phyloP scores from a whole-genome alignment of 2,888 invertebrate species.

The Pedicia rivosa region DNA sequence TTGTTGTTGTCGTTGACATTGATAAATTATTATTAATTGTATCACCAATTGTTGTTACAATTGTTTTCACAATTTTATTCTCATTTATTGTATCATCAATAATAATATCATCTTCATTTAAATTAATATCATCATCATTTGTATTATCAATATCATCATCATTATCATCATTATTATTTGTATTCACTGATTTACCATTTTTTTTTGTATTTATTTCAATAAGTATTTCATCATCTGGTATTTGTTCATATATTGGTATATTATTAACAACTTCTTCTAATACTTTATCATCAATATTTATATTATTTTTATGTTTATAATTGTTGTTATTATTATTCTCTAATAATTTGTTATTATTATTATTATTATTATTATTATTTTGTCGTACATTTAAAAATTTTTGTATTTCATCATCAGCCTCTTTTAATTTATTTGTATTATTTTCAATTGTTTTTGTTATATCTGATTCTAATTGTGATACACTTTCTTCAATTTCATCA shows the following conservation, averaged over 20 bases:
- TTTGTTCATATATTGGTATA: slow-evolving; percentile 7
- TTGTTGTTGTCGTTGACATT: slow-evolving; percentile 11
- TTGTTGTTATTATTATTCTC: too few species aligned
- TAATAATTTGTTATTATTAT: background rate
- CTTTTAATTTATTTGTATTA: slow-evolving; percentile 26
- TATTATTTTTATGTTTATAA: slow-evolving; percentile 1
- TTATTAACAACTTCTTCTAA: slow-evolving; percentile 7
- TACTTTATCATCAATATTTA: slow-evolving; percentile 2
- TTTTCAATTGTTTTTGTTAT: slow-evolving; percentile 31
- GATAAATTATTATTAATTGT: slow-evolving; percentile 5
- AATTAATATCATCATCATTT: slow-evolving; percentile 7
- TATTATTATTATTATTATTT: background rate
- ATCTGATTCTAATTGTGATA: slow-evolving; percentile 28
- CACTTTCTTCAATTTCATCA: slow-evolving; percentile 27
- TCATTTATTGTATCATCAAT: slow-evolving; percentile 2
- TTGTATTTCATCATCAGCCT: slow-evolving; percentile 11
- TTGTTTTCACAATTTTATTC: background rate
- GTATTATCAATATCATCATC: slow-evolving; percentile 6
- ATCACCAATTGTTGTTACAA: slow-evolving; percentile 1
- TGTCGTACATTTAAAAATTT: slow-evolving; percentile 2
- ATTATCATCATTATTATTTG: slow-evolving; percentile 3
- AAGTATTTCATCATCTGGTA: slow-evolving; percentile 7
- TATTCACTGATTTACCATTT: slow-evolving; percentile 4
- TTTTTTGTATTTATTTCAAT: slow-evolving; percentile 5
- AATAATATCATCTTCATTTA: slow-evolving; percentile 11